phyloP scores from a whole-genome alignment of 2,888 invertebrate species.

The Taenaris catops region DNA sequence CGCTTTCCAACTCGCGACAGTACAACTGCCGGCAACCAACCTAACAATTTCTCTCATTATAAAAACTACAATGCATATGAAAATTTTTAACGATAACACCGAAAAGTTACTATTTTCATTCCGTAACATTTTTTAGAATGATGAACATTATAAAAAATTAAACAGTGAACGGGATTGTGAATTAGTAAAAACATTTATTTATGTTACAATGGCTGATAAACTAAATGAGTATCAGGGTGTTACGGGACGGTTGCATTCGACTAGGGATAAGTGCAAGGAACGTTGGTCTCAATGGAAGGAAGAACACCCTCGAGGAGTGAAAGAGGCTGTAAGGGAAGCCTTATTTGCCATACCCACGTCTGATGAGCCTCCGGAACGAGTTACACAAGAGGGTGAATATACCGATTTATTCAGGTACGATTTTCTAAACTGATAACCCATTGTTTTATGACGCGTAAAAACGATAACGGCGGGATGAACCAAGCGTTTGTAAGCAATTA shows the following conservation, averaged over 20 bases:
- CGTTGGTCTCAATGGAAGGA: slow-evolving; percentile 82
- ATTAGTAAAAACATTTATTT: neutral
- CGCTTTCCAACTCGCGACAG: slow-evolving; percentile 34
- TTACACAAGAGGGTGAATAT: slow-evolving; percentile 57
- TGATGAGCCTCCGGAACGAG: slow-evolving; percentile 53
- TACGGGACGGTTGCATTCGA: slow-evolving; percentile 84
- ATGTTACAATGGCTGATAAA: slow-evolving; percentile 84
- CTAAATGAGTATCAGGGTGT: slow-evolving; percentile 89
- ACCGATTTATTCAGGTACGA: slow-evolving; percentile 59
- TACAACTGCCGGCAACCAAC: slow-evolving; percentile 15
- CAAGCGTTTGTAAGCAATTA: no score
- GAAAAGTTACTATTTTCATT: neutral
- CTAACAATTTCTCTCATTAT: slow-evolving; percentile 21
- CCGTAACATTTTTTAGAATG: neutral
- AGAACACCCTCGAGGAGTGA: slow-evolving; percentile 74
- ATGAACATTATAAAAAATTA: neutral
- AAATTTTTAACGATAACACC: slow-evolving; percentile 1
- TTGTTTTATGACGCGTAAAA: no score
- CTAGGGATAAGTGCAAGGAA: slow-evolving; percentile 83
- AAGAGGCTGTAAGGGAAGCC: slow-evolving; percentile 66
- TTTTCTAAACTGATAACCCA: no score
- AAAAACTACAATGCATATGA: slow-evolving; percentile 8
- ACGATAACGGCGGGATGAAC: no score
- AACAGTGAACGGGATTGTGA: neutral
- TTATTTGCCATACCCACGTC: slow-evolving; percentile 63